Evolutionary conservation across 2,113 vertebrate genomes (phyloP), one percentile per base, ranked within the genome.

Genomic region (Hyperopisus bebe): DNA sequence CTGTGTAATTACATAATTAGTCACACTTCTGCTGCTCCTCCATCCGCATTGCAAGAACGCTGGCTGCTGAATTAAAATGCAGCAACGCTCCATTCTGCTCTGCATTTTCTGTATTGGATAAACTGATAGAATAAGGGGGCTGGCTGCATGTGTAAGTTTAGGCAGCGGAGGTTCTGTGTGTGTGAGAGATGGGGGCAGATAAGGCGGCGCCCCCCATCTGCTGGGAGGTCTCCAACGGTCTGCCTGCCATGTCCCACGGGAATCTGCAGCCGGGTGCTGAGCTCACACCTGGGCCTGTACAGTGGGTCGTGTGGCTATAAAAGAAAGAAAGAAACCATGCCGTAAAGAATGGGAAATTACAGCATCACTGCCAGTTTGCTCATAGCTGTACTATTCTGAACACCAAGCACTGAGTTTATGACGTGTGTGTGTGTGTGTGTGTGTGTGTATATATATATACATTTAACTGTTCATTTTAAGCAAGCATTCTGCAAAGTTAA

Each of bases 171-270:
- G 27, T n/a, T 86, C 46, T 35, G 85, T 86, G 58, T 5, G 21
- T 50, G 88, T 74, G 62, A 77, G 58, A 48, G 66, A 70, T 42
- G 90, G 51, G 35, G 48, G 48, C 11, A 83, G 74, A 83, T 88
- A 86, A 74, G 35, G 62, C 24, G 3, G 7, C 21, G 19, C 15
- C 66, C 82, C 53, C 89, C 70, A 47, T 88, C 88, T 39, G 85
- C 21, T 46, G 66, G 46, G 51, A 66, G 74, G 35, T 19, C 62
- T 90, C 35, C 13, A 90, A 90, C 90, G 42, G 90, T 84, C 77
- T 53, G 82, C 53, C 50, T 84, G 50, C 35, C 21, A 5, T 46
- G 86, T 83, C 86, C 70, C 74, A 44, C 27, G 74, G 51, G 86
- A 31, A 82, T 17, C 47, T 44, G 21, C 48, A 31, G 48, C 70